Percentiles rank a stretch among this genome's conserved stretches.
Conservation (phyloP, 2,888 invertebrate species). For the Phoenoteleia sp. region DNA sequence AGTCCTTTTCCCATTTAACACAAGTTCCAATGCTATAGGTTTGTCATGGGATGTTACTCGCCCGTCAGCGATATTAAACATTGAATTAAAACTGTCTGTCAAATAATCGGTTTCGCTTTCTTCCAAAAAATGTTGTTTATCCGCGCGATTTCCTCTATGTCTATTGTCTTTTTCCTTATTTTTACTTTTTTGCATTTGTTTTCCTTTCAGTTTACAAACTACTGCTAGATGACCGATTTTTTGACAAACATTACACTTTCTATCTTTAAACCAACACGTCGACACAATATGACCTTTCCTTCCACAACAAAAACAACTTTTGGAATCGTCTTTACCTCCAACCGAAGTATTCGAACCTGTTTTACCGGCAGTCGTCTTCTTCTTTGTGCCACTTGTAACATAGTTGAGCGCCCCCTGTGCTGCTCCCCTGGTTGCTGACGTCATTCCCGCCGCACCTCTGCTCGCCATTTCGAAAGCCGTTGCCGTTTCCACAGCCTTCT, state of each 20-base stretch:
- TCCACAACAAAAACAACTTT: slow-evolving; percentile 21
- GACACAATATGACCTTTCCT: neutral
- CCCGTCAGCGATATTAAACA: slow-evolving; percentile 25
- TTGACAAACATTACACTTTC: slow-evolving; percentile 23
- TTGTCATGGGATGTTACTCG: no score
- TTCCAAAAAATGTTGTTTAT: slow-evolving; percentile 12
- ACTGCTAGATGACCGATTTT: slow-evolving; percentile 1
- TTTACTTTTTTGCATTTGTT: neutral
- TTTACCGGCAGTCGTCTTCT: neutral
- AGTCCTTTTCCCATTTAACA: neutral
- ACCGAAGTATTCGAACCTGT: neutral
- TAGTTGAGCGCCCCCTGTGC: slow-evolving; percentile 21
- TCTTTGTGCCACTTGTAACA: no score
- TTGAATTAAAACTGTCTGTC: slow-evolving; percentile 13
- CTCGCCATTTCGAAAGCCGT: neutral
- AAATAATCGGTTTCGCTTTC: neutral
- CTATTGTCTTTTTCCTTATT: neutral
- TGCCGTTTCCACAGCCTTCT: neutral
- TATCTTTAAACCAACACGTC: neutral
- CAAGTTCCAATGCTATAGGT: slow-evolving; percentile 24
- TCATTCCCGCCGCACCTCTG: slow-evolving; percentile 21
- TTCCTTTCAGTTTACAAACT: slow-evolving; percentile 6
- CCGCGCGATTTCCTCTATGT: neutral
- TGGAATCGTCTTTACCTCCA: neutral
- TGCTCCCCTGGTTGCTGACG: neutral